Conservation (phyloP, 2,113 vertebrate species). For the Bos indicus region DNA sequence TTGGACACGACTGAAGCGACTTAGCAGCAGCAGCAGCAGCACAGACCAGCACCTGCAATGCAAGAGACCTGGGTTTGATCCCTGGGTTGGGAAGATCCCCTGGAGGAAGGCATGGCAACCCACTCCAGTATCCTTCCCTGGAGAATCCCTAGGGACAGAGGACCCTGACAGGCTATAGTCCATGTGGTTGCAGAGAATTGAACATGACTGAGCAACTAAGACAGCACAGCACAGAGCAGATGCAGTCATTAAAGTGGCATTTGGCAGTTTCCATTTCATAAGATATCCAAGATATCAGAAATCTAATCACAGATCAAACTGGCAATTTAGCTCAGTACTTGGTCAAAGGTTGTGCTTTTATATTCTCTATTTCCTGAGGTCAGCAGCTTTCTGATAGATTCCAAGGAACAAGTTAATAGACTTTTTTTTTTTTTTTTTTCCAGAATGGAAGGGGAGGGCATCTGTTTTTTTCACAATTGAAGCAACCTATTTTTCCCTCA, state of each 20-base stretch:
- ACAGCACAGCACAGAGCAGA: not conserved
- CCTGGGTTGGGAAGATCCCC: too few species aligned
- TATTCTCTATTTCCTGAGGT: not conserved
- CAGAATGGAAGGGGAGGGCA: accelerated
- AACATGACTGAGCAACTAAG: too few species aligned
- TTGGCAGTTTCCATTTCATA: not conserved
- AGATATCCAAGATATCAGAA: not conserved
- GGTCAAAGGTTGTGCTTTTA: not conserved
- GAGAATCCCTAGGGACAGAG: too few species aligned
- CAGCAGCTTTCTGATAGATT: not conserved
- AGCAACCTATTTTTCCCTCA: too few species aligned
- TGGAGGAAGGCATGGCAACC: too few species aligned
- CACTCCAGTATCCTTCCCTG: too few species aligned
- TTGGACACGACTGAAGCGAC: too few species aligned
- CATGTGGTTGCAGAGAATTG: too few species aligned
- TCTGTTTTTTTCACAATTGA: not conserved
- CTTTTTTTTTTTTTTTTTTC: not conserved
- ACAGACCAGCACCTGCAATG: not conserved
- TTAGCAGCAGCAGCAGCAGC: not conserved
- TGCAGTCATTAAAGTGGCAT: not conserved
- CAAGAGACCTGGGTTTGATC: too few species aligned
- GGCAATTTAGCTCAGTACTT: not conserved
- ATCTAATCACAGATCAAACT: not conserved
- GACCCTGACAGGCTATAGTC: too few species aligned
- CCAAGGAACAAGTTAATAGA: not conserved